Base-by-base conservation (phyloP, 2,888 invertebrate species). In the Sylvicola cinctus region DNA sequence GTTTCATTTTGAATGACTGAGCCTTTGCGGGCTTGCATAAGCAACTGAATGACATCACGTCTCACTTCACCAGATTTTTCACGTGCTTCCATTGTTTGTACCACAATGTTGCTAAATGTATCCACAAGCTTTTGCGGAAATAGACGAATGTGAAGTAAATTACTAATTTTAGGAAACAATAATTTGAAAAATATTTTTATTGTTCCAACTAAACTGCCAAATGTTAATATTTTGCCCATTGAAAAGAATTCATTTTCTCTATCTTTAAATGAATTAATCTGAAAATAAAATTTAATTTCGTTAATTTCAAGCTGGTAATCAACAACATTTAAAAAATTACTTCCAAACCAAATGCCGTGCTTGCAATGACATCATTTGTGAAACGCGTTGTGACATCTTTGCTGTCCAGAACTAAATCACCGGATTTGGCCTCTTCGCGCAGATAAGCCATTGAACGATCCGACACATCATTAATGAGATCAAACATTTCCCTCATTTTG, bases 261-360 rank as follows among this genome's bases (percentile, higher is more conserved):
- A 1, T 65, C 52, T 2, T 45, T 43, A 3, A 62, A 45, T 0
- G 67, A 66, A 45, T 67, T 52, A 4, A 62, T 55, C 63, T 38
- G 58, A n/a, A n/a, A n/a, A n/a, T n/a, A n/a, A n/a, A n/a, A n/a
- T n/a, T n/a, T n/a, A n/a, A n/a, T n/a, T n/a, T n/a, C n/a, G n/a
- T n/a, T n/a, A n/a, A n/a, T n/a, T n/a, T n/a, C n/a, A n/a, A n/a
- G n/a, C n/a, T n/a, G n/a, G n/a, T n/a, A n/a, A n/a, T n/a, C n/a
- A n/a, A n/a, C n/a, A n/a, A n/a, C n/a, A n/a, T n/a, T n/a, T n/a
- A n/a, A n/a, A n/a, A n/a, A n/a, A n/a, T n/a, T n/a, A n/a, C n/a
- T n/a, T n/a, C n/a, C 13, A 62, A 39, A 0, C 62, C 62, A 41
- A 61, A 62, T 1, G 60, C 61, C n/a, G 53, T 49, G 0, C 58